Evolutionary conservation across 2,888 invertebrate species (phyloP), one percentile per base, ranked within the genome.

Genomic region (Galerucella pusilla): DNA sequence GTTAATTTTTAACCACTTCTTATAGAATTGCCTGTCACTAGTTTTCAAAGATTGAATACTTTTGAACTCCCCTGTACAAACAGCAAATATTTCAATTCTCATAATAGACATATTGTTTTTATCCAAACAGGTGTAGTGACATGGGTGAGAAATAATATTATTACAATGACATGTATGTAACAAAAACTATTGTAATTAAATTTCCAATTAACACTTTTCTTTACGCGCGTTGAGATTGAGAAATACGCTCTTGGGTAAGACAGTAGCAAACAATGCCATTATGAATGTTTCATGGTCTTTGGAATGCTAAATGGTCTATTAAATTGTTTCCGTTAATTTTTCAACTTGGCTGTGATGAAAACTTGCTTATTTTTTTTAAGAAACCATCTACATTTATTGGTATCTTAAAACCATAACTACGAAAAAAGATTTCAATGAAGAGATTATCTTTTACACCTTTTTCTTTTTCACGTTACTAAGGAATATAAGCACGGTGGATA

Each of bases 261-360:
- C 72, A 63, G 67, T 67, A 64, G 68, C 61, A 49, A 73, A 68
- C 68, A 68, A 73, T 73, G 46, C 73, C 35, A 73, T 71, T 67
- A 42, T 42, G 35, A 42, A 54, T 59, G 60, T 73, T 73, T 68
- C 66, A 70, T 67, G 74, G 71, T 75, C 71, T 67, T 60, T 61
- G 59, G 74, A 67, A 71, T 71, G 71, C 67, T 75, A 75, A 75
- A 71, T 75, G 67, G 68, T 57, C 67, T 71, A 71, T 67, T 67
- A 70, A 71, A 71, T 71, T 61, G 67, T 75, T 71, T 71, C 74
- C 71, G 74, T 66, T 71, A 71, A 71, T 71, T 75, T 45, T 12
- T 12, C 20, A 54, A 52, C 45, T 46, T 71, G 54, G 64, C 54
- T 63, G 61, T 75, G 71, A 71, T 70, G 69, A 52, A 70, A 70